Evolutionary conservation across 2,797 vertebrate genomes (phyloP).

Genomic region (Hipposideros larvatus): DNA sequence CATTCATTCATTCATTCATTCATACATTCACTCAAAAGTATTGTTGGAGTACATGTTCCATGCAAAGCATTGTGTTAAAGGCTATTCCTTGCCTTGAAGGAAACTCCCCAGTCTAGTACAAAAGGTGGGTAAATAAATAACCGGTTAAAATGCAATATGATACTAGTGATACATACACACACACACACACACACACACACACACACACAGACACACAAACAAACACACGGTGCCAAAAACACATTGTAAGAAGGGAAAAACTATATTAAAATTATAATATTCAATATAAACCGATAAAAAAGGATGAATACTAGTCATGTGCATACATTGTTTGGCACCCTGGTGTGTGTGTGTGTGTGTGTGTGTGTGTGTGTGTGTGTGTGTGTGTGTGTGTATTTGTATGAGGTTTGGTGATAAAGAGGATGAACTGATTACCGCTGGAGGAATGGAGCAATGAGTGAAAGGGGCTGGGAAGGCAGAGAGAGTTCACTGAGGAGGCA

Average conservation of each 20-base stretch:
- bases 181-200: background rate
- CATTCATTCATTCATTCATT: background rate
- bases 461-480: background rate
- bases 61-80: background rate
- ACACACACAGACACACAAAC: too few species aligned
- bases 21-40: background rate
- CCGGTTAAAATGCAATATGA: background rate
- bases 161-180: background rate
- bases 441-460: background rate
- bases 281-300: too few species aligned
- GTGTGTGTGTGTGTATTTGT: too few species aligned
- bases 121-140: background rate
- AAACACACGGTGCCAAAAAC: too few species aligned
- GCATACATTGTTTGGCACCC: too few species aligned
- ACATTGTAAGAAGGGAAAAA: too few species aligned
- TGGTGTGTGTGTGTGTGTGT: too few species aligned
- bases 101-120: background rate
- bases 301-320: too few species aligned
- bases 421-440: background rate
- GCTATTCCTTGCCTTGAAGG: background rate
- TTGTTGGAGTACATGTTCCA: background rate
- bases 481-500: background rate
- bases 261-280: too few species aligned
- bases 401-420: background rate
- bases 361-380: too few species aligned